Conservation (phyloP, 2,113 vertebrate genomes). For the Notothenia rossii region DNA sequence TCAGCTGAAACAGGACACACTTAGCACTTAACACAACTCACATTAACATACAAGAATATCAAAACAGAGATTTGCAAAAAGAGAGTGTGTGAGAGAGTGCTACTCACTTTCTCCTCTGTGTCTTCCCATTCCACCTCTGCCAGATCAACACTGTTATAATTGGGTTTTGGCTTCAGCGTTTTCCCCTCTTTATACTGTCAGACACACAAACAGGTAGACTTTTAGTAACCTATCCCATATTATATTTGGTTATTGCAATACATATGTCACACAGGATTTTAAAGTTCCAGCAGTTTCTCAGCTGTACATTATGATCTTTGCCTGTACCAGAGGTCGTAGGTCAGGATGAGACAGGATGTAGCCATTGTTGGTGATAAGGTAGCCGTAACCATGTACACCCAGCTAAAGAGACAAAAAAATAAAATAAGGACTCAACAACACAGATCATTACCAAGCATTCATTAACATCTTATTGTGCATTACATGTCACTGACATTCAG, state of each 20-base stretch:
- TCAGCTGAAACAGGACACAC: constrained; percentile 83
- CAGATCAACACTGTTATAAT: constrained; percentile 97
- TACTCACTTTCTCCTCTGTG: constrained; percentile 87
- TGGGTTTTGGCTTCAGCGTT: constrained; percentile 93
- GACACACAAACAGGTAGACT: constrained; percentile 22
- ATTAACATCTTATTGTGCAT: neutral
- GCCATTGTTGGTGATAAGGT: constrained; percentile 95
- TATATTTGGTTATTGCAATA: neutral
- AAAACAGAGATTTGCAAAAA: neutral
- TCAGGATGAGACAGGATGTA: constrained; percentile 98
- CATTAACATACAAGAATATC: neutral
- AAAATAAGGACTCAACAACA: neutral
- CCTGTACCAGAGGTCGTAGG: constrained; percentile 92
- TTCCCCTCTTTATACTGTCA: constrained; percentile 93
- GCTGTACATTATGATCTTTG: neutral
- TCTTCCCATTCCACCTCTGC: constrained; percentile 97
- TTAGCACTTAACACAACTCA: neutral
- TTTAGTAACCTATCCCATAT: neutral
- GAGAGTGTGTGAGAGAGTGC: constrained; percentile 7
- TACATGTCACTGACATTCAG: neutral
- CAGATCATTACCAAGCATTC: neutral
- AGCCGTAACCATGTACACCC: constrained; percentile 94
- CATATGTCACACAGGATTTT: neutral
- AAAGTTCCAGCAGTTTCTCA: neutral
- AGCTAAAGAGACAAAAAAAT: constrained; percentile 81